These are phyloP conservation scores for Psittacula echo DNA, from an alignment of 2,797 vertebrate genomes.

Conservation along the genomic window DNA sequence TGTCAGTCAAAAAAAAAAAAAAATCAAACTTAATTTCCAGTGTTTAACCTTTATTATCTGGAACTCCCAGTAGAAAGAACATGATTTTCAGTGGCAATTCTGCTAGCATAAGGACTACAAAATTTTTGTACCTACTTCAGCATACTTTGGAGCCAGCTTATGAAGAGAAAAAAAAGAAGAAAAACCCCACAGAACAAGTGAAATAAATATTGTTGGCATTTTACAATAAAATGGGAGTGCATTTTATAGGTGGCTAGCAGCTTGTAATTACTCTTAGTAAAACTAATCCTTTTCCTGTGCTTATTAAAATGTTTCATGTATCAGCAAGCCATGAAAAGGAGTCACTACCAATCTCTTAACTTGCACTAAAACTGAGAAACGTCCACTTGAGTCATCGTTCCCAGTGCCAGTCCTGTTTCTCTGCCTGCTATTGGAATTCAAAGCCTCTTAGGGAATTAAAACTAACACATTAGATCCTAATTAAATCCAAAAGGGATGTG, in stretches of 20 bases:
- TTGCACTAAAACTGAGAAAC: background rate
- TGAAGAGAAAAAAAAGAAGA: background rate
- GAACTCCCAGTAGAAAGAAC: background rate
- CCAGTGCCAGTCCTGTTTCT: conserved; percentile 43
- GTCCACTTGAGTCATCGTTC: conserved; percentile 55
- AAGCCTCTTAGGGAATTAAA: conserved; percentile 63
- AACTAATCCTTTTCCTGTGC: conserved; percentile 58
- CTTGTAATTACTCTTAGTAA: conserved; percentile 62
- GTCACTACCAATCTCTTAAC: conserved; percentile 21
- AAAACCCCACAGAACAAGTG: conserved; percentile 1
- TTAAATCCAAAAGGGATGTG: conserved; percentile 67
- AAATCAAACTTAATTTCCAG: background rate
- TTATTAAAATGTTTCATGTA: conserved; percentile 58
- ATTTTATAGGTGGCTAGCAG: conserved; percentile 60
- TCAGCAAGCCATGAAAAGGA: conserved; percentile 10
- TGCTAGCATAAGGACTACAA: background rate
- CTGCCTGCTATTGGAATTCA: conserved; percentile 20
- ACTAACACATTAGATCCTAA: conserved; percentile 28
- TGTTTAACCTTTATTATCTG: background rate
- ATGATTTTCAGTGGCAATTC: conserved; percentile 4
- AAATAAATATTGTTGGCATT: conserved; percentile 48
- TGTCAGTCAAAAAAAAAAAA: background rate
- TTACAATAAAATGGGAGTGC: conserved; percentile 30
- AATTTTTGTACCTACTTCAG: conserved; percentile 2
- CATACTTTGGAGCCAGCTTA: background rate